Evolutionary conservation across 2,113 vertebrate species (phyloP).

Genomic region (Macrotis lagotis): DNA sequence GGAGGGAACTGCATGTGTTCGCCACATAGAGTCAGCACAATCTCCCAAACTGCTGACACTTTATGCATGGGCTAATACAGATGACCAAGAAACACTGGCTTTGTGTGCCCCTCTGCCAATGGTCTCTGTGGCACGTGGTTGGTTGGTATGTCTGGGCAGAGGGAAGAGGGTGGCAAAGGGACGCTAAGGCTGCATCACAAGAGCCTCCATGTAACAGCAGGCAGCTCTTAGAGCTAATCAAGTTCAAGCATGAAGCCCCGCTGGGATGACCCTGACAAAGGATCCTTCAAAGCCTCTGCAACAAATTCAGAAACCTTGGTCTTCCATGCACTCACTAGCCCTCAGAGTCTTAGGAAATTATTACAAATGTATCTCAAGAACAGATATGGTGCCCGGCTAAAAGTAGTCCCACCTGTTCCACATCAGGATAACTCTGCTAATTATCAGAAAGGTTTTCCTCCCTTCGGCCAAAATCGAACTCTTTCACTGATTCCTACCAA

Average conservation of each 20-base stretch:
- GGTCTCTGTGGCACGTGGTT: not conserved
- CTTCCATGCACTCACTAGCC: not conserved
- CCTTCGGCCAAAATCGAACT: too few relatives aligned
- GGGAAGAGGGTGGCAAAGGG: not conserved
- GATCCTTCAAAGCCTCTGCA: too few relatives aligned
- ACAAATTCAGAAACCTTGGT: not conserved
- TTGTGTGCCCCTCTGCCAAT: not conserved
- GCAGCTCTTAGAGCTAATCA: not conserved
- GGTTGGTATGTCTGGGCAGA: not conserved
- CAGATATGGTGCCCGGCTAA: not conserved
- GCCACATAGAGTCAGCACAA: slow-evolving; percentile 73
- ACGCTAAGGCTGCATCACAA: not conserved
- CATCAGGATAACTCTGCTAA: not conserved
- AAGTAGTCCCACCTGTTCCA: not conserved
- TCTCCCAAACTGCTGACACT: slow-evolving; percentile 81
- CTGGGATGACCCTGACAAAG: not conserved
- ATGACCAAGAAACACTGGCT: slow-evolving; percentile 76
- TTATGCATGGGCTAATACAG: slow-evolving; percentile 83
- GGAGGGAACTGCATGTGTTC: slow-evolving; percentile 78
- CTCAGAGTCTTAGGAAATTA: too few relatives aligned
- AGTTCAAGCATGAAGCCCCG: not conserved
- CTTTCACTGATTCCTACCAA: not conserved
- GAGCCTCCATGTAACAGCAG: not conserved
- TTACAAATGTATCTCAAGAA: too few relatives aligned
- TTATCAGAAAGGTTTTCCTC: not conserved